Percentiles rank a stretch among this genome's conserved stretches.
Conservation (phyloP, 2,113 vertebrate species). For the Oxygymnocypris stewartii region DNA sequence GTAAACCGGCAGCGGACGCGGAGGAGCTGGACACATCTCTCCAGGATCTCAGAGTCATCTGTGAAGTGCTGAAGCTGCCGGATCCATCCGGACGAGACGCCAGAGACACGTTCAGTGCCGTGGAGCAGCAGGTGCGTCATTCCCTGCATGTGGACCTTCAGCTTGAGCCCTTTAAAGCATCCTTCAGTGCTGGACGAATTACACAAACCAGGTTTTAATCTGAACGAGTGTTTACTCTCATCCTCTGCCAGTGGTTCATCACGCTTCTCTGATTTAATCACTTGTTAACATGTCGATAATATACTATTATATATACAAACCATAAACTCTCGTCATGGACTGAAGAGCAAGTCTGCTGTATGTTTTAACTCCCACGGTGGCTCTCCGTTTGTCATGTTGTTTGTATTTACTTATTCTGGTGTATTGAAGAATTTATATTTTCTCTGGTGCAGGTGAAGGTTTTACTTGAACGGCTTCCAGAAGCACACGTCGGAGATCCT, state of each 20-base stretch:
- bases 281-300: too few relatives aligned
- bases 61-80: constrained; percentile 75
- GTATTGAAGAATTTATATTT: not conserved
- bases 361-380: not conserved
- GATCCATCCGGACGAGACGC: constrained; percentile 71
- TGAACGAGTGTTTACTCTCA: too few relatives aligned
- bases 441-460: constrained; percentile 78
- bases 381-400: not conserved
- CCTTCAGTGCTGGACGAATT: too few relatives aligned
- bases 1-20: constrained; percentile 66
- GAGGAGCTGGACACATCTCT: constrained; percentile 67
- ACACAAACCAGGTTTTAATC: too few relatives aligned
- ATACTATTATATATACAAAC: too few relatives aligned
- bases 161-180: too few relatives aligned
- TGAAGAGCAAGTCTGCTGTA: not conserved
- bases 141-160: not conserved
- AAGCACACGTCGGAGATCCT: constrained; percentile 76
- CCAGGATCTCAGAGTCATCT: constrained; percentile 81
- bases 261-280: too few relatives aligned
- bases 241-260: too few relatives aligned
- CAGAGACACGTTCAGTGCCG: constrained; percentile 70
- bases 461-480: constrained; percentile 79
- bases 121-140: constrained; percentile 82
- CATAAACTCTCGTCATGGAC: not conserved
- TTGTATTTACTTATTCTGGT: not conserved